A percentile compares a stretch with the other conserved stretches of the same genome.
Conservation (phyloP, 2,113 vertebrate genomes). For the Marmota monax region DNA sequence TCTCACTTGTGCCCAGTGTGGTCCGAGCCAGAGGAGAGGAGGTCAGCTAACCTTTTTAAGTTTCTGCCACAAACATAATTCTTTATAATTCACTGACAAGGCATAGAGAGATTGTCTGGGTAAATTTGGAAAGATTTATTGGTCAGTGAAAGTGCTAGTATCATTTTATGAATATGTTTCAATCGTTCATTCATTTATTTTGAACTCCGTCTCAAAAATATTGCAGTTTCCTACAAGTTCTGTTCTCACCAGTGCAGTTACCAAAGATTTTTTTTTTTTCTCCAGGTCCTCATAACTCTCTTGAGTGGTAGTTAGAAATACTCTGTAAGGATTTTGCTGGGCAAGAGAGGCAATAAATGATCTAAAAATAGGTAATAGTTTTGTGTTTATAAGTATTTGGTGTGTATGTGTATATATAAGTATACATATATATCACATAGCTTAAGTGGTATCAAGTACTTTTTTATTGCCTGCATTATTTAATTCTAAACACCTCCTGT, state of each 20-base stretch:
- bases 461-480: background rate
- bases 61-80: background rate
- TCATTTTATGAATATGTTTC: slow-evolving; percentile 1
- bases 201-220: background rate
- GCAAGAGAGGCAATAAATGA: background rate
- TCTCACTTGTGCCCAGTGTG: background rate
- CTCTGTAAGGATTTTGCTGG: background rate
- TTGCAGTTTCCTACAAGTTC: background rate
- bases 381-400: background rate
- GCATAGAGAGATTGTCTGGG: background rate
- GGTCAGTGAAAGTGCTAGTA: background rate
- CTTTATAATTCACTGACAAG: background rate
- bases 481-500: background rate
- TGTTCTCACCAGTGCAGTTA: background rate
- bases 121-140: slow-evolving; percentile 53
- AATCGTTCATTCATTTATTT: slow-evolving; percentile 19
- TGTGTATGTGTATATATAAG: background rate
- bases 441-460: background rate
- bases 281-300: background rate
- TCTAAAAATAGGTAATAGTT: background rate
- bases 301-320: slow-evolving; percentile 32
- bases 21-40: background rate
- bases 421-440: background rate
- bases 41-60: background rate
- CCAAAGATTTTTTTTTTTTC: background rate